A percentile compares a stretch with the other conserved stretches of the same genome.
Conservation (phyloP, 2,888 invertebrate genomes). For the Gandaritis pyraliata region DNA sequence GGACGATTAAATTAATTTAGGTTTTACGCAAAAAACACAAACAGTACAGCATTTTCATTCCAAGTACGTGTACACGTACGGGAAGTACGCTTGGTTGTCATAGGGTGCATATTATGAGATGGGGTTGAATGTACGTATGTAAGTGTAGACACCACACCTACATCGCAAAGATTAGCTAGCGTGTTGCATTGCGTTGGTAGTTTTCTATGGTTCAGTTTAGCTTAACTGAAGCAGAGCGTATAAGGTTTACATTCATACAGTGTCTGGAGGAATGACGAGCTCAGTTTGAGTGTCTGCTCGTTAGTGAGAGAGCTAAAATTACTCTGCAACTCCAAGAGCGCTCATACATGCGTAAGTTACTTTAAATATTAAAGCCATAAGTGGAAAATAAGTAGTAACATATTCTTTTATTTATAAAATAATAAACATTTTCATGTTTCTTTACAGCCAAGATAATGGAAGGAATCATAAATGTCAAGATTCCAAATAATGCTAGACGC, state of each 20-base stretch:
- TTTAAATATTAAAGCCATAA: slow-evolving; percentile 53
- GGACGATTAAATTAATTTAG: too few species aligned
- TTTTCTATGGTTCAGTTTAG: slow-evolving; percentile 24
- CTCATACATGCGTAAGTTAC: slow-evolving; percentile 67
- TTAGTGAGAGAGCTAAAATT: slow-evolving; percentile 77
- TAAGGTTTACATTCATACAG: slow-evolving; percentile 74
- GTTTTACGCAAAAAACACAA: too few species aligned
- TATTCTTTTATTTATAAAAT: slow-evolving; percentile 36
- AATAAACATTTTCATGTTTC: neutral
- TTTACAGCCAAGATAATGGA: too few species aligned
- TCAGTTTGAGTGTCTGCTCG: slow-evolving; percentile 72
- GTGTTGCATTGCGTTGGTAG: slow-evolving; percentile 11
- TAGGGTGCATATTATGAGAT: slow-evolving; percentile 2
- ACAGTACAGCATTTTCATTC: too few species aligned
- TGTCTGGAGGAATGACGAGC: slow-evolving; percentile 65
- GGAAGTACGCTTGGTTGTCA: neutral
- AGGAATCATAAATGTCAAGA: too few species aligned
- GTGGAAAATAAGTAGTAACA: slow-evolving; percentile 37
- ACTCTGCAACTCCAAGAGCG: slow-evolving; percentile 59
- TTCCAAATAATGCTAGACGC: too few species aligned
- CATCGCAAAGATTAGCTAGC: slow-evolving; percentile 6
- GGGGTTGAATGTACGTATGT: slow-evolving; percentile 1
- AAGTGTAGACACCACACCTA: slow-evolving; percentile 11
- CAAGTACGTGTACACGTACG: neutral
- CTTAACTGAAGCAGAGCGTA: slow-evolving; percentile 53